These are phyloP conservation scores for Drosophila willistoni DNA, from an alignment of 1,140 invertebrate genomes.

Conservation along the genomic window DNA sequence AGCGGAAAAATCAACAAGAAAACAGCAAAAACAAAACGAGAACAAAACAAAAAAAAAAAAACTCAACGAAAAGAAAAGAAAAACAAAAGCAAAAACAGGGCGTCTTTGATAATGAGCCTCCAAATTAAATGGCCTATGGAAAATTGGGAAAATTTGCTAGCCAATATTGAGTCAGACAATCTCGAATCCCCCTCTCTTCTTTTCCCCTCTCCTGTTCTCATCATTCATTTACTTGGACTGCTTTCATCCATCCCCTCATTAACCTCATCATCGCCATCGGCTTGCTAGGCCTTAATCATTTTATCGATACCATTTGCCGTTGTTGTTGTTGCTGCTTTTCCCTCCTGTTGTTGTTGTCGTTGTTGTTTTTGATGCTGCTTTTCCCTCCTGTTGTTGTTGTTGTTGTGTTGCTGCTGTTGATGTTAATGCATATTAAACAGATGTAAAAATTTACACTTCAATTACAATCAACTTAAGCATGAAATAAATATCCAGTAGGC, in stretches of 20 bases:
- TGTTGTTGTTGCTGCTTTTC: not conserved
- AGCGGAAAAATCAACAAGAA: constrained; percentile 46
- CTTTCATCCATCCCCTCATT: not conserved
- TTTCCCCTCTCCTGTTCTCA: not conserved
- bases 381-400: no score
- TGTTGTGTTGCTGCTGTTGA: constrained; percentile 26
- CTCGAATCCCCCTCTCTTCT: not conserved
- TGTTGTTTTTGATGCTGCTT: not conserved
- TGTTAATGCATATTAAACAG: constrained; percentile 76
- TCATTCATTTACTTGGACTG: not conserved
- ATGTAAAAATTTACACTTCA: constrained; percentile 74
- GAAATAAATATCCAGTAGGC: constrained; percentile 25
- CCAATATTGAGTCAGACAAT: constrained; percentile 7
- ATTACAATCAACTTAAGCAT: constrained; percentile 72
- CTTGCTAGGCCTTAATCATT: constrained; percentile 57
- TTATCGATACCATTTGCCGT: constrained; percentile 55
- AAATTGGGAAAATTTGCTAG: constrained; percentile 24
- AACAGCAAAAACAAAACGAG: constrained; percentile 16
- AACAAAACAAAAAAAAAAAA: no score
- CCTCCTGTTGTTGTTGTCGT: not conserved
- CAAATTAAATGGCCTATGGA: constrained; percentile 54
- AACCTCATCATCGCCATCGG: constrained; percentile 17
- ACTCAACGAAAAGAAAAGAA: constrained; percentile 6
- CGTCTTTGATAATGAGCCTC: constrained; percentile 58
- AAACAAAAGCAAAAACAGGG: constrained; percentile 34